Evolutionary conservation across 2,113 vertebrate genomes (phyloP), one percentile per base, ranked within the genome.

Genomic region (Chascanopsetta lugubris): DNA sequence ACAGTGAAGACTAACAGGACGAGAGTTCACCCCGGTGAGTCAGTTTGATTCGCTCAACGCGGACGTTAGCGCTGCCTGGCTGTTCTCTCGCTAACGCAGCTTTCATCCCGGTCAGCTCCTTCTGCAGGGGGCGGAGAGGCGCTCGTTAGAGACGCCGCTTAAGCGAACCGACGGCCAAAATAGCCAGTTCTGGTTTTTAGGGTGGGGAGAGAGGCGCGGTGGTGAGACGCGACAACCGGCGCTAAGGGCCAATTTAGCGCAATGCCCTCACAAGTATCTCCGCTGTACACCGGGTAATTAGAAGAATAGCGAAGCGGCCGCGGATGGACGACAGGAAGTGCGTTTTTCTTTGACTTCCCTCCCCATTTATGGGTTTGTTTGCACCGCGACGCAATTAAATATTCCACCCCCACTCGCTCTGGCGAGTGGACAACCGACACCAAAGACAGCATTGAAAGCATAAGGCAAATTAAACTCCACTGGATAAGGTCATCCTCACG

Each of bases 221-320:
- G 54, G 61, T n/a, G 60, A 75, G 65, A 63, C 20, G 50, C 34
- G 68, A 63, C 82, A 75, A 77, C 32, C 43, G 8, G 12, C 62
- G 54, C 34, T 81, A 86, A 85, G 75, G 78, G 68, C 65, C 73
- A 75, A 75, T 83, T 83, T 80, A 66, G 30, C 25, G 46, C 68
- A 60, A 72, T 72, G 74, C 27, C 61, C 55, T 22, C 11, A 48
- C 51, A 62, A 72, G 34, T 50, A 21, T 66, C 45, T 67, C 50
- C 15, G 55, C 27, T 58, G 5, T 76, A 61, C 27, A 69, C 20
- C 47, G 71, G 68, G 55, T 77, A 73, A 79, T 76, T 42, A 17
- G 20, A 40, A 25, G 60, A 43, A 46, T 54, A 53, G 11, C 49
- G 24, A 40, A 60, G 24, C 8, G 61, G 30, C 57, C 48, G 64